Evolutionary conservation across 2,797 vertebrate genomes (phyloP).

Genomic region (Notolepis coatsorum): DNA sequence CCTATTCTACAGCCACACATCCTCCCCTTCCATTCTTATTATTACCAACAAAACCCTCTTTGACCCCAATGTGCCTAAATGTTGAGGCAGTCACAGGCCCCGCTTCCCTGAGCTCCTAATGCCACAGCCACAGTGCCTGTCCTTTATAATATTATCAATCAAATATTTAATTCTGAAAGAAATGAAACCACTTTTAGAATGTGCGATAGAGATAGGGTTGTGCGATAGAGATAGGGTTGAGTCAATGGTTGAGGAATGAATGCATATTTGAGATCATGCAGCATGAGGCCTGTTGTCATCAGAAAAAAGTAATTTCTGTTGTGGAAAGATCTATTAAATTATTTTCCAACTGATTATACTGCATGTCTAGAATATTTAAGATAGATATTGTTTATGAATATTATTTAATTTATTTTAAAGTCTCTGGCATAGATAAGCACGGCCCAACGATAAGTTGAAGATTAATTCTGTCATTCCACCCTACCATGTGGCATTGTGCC

Average conservation of each 20-base stretch:
- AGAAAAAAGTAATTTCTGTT: slow-evolving; percentile 30
- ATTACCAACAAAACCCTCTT: background rate
- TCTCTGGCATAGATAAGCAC: slow-evolving; percentile 36
- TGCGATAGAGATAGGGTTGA: no score
- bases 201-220: no score
- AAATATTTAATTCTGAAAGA: background rate
- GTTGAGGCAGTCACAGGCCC: background rate
- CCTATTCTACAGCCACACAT: no score
- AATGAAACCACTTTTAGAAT: no score
- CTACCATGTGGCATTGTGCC: slow-evolving; percentile 35
- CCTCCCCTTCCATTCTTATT: no score
- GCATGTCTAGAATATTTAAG: slow-evolving; percentile 79
- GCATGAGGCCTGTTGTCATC: no score
- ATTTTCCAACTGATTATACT: slow-evolving; percentile 76
- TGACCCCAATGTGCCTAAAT: background rate
- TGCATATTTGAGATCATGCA: background rate
- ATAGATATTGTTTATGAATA: slow-evolving; percentile 60
- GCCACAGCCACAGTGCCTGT: no score
- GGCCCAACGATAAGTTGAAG: slow-evolving; percentile 44
- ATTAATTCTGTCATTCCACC: slow-evolving; percentile 31
- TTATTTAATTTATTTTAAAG: slow-evolving; percentile 65
- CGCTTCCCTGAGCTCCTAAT: no score
- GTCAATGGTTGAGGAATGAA: no score
- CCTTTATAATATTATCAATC: no score
- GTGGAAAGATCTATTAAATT: slow-evolving; percentile 72